phyloP scores from a whole-genome alignment of 2,113 vertebrate species.

The Calonectris borealis region DNA sequence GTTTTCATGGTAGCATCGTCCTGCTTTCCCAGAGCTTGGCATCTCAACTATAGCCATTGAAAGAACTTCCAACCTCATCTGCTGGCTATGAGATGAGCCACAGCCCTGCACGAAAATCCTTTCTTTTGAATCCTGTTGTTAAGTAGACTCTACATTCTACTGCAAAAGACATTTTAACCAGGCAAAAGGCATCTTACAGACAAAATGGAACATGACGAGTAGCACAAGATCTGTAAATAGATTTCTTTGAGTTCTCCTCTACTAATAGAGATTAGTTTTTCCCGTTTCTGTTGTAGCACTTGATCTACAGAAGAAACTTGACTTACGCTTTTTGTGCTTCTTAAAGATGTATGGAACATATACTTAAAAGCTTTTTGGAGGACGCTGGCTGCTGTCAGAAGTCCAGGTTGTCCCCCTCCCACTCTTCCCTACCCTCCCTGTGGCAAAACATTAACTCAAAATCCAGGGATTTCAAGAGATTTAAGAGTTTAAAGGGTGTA shows the following conservation, averaged over 20 bases:
- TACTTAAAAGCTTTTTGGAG: not conserved
- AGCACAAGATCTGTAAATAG: not conserved
- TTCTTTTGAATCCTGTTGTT: not conserved
- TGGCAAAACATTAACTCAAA: not conserved
- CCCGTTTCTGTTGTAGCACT: not conserved
- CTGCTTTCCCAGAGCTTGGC: not conserved
- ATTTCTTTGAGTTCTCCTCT: not conserved
- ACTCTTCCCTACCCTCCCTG: not conserved
- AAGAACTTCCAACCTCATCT: accelerated
- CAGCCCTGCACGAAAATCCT: not conserved
- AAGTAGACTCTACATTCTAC: not conserved
- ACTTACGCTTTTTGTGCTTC: not conserved
- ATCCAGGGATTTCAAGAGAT: not conserved
- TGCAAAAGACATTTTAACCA: not conserved
- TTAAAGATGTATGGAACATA: not conserved
- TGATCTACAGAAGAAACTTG: not conserved
- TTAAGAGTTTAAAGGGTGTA: not conserved
- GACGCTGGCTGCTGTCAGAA: not conserved
- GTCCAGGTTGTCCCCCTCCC: not conserved
- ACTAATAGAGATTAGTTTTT: not conserved
- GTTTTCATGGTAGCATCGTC: not conserved
- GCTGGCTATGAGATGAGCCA: not conserved
- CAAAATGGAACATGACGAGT: not conserved
- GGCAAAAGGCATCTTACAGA: not conserved
- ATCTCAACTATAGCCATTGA: not conserved